Evolutionary conservation across 2,113 vertebrate species (phyloP).

Genomic region (Vidua macroura): DNA sequence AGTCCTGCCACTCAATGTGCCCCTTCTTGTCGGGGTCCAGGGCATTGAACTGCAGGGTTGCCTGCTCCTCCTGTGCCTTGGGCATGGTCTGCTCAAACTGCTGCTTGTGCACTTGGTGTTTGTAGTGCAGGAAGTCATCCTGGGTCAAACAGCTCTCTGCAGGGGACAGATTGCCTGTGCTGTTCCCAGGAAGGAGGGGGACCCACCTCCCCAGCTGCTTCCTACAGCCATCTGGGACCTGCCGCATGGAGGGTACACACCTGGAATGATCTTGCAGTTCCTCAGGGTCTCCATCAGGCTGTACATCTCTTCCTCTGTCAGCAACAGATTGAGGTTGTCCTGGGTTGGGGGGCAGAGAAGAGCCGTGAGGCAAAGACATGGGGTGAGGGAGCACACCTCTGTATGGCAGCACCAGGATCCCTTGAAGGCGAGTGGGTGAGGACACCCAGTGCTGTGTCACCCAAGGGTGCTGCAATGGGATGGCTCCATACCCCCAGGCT

Average conservation of each 20-base stretch:
- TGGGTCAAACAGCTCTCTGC: slow-evolving; percentile 88
- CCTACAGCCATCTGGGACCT: rapidly evolving
- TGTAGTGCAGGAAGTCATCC: slow-evolving; percentile 91
- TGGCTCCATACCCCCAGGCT: rapidly evolving
- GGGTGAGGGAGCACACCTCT: rapidly evolving
- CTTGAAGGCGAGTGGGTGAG: rapidly evolving
- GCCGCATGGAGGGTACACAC: neutral
- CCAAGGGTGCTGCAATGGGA: neutral
- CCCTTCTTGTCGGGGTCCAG: slow-evolving; percentile 89
- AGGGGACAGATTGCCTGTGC: neutral
- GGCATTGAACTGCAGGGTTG: slow-evolving; percentile 85
- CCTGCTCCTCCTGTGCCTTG: slow-evolving; percentile 85
- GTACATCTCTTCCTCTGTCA: slow-evolving; percentile 97
- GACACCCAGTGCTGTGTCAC: neutral
- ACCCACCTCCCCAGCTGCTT: neutral
- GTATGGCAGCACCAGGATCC: rapidly evolving
- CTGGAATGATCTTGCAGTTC: slow-evolving; percentile 92
- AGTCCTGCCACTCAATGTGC: slow-evolving; percentile 89
- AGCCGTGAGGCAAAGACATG: neutral
- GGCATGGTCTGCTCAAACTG: slow-evolving; percentile 82
- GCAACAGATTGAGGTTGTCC: slow-evolving; percentile 94
- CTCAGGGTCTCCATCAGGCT: slow-evolving; percentile 89
- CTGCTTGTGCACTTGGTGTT: slow-evolving; percentile 88
- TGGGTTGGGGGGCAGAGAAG: slow-evolving; percentile 18
- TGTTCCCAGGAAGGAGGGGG: neutral